A percentile compares a stretch with the other conserved stretches of the same genome.
These are phyloP conservation scores for Saturnia japonica DNA, from an alignment of 2,888 invertebrate species.

Conservation along the genomic window DNA sequence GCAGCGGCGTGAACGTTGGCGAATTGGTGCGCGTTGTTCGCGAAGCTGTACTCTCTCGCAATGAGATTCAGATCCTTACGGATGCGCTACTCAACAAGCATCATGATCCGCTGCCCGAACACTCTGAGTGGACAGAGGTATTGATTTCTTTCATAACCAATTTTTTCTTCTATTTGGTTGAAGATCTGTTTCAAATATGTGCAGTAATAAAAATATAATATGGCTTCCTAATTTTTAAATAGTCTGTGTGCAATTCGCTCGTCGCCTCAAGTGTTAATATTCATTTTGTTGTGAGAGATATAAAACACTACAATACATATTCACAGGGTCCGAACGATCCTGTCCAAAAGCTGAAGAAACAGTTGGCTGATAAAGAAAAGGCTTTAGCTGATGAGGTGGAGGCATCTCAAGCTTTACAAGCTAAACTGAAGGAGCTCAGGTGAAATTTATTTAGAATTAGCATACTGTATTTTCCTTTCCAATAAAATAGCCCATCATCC, in stretches of 20 bases:
- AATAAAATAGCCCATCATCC: no score
- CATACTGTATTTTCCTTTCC: background rate
- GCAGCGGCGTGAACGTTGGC: conserved; percentile 86
- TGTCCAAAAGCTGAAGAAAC: conserved; percentile 92
- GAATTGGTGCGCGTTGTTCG: conserved; percentile 88
- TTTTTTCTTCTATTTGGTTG: background rate
- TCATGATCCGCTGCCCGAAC: conserved; percentile 87
- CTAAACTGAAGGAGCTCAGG: conserved; percentile 90
- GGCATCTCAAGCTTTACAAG: conserved; percentile 87
- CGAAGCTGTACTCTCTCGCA: conserved; percentile 90
- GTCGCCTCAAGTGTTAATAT: background rate
- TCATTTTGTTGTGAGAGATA: background rate
- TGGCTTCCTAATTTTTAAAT: no score
- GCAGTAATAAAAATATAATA: no score
- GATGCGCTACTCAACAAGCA: conserved; percentile 95
- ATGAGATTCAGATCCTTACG: conserved; percentile 94
- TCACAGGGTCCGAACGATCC: conserved; percentile 90
- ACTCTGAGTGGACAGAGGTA: conserved; percentile 93
- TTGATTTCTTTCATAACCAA: conserved; percentile 12
- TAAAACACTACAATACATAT: background rate
- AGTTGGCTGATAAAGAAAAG: conserved; percentile 93
- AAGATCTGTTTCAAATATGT: background rate
- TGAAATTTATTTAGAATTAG: conserved; percentile 28
- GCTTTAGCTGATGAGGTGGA: conserved; percentile 88
- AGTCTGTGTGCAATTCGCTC: no score